These are phyloP conservation scores for Dascillus cervinus DNA, from an alignment of 2,888 invertebrate species.

Conservation along the genomic window DNA sequence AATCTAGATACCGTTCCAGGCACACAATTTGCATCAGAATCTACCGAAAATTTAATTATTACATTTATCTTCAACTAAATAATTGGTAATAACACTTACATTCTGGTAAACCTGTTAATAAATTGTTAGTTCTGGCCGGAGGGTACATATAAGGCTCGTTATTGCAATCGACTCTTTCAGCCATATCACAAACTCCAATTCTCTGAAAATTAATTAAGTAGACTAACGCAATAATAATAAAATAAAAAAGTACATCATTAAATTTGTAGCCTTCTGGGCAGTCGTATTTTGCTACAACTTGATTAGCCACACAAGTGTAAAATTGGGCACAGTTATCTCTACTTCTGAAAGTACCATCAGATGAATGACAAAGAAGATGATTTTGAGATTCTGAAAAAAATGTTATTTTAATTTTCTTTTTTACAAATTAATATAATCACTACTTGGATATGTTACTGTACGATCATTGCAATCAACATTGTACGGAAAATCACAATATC, in stretches of 20 bases:
- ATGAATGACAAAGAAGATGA: slow-evolving; percentile 42
- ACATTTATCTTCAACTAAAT: no score
- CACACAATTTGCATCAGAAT: slow-evolving; percentile 25
- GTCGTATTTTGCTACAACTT: slow-evolving; percentile 47
- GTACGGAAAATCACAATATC: slow-evolving; percentile 56
- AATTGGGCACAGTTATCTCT: slow-evolving; percentile 56
- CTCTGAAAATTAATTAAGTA: slow-evolving; percentile 50
- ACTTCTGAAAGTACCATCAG: slow-evolving; percentile 56
- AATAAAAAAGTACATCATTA: slow-evolving; percentile 28
- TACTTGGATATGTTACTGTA: no score
- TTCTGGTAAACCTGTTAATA: slow-evolving; percentile 7
- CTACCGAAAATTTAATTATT: slow-evolving; percentile 27
- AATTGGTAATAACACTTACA: slow-evolving; percentile 2
- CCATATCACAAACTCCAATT: slow-evolving; percentile 58
- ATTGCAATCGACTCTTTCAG: slow-evolving; percentile 48
- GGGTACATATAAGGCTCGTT: slow-evolving; percentile 7
- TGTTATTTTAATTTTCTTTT: neutral
- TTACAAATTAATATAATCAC: neutral
- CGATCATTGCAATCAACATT: slow-evolving; percentile 56
- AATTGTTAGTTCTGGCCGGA: neutral
- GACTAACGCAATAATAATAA: no score
- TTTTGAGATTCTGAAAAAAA: neutral
- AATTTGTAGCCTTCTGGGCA: slow-evolving; percentile 51
- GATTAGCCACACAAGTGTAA: slow-evolving; percentile 50
- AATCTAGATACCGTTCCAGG: slow-evolving; percentile 34